Evolutionary conservation across 2,888 invertebrate genomes (phyloP), one percentile per base, ranked within the genome.

Genomic region (Endotricha flammealis): DNA sequence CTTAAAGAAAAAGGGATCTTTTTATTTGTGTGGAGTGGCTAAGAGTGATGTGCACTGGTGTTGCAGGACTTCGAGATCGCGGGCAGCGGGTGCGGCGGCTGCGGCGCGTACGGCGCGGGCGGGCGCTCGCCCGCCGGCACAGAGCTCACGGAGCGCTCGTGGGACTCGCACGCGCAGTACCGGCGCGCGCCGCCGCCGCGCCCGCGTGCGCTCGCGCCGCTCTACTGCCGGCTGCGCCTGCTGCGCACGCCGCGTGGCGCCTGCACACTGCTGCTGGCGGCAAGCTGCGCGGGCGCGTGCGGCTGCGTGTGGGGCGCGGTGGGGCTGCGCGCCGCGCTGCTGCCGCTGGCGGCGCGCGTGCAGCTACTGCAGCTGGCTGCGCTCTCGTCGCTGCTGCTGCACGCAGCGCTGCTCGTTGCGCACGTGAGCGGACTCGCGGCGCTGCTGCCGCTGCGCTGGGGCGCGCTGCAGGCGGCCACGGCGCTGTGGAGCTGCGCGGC

Each of bases 131-230:
- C 83, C 59, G 80, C 74, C 50, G 81, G 75, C 69, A 78, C 81
- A 27, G 81, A 78, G 65, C 66, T 65, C 37, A 82, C 83, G 57
- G 85, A 83, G 70, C 85, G 64, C 59, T 81, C 81, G 65, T 87
- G 87, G 87, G 87, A 87, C 77, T 81, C 81, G 56, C 87, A 87
- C 79, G 85, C 85, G 63, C 80, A 81, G 60, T 86, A 86, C 71
- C 71, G 71, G 41, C 76, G 79, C 53, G 69, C 65, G 59, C 75
- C 78, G 56, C 69, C 73, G 60, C 72, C 70, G 53, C 63, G 65
- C 44, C 69, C 80, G 61, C 76, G 48, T 53, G 58, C 74, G 44
- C 70, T 83, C 33, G 87, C 83, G 53, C 86, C 86, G 41, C 53
- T 87, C 32, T 86, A 86, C 79, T 86, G 86, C 69, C 77, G 69